These are phyloP conservation scores for Xyrichtys novacula DNA, from an alignment of 2,797 vertebrate species.

Conservation along the genomic window DNA sequence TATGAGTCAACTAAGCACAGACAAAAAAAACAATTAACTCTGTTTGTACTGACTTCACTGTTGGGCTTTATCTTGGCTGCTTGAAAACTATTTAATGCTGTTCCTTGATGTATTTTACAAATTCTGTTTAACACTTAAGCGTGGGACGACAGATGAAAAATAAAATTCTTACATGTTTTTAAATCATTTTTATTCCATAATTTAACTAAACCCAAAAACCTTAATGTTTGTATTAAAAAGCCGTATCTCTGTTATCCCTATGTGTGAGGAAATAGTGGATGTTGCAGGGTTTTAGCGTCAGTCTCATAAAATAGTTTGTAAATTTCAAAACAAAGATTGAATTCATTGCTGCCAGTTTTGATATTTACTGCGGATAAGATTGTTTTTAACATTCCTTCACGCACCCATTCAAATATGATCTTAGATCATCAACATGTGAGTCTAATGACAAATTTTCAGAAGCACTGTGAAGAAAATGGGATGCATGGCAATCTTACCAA, in stretches of 20 bases:
- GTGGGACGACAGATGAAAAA: no score
- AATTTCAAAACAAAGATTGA: no score
- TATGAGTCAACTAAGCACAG: neutral
- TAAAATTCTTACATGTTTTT: no score
- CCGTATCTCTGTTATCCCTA: neutral
- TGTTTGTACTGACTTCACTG: neutral
- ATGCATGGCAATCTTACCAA: neutral
- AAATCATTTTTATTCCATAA: no score
- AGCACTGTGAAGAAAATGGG: neutral
- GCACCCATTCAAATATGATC: constrained; percentile 3
- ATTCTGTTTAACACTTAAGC: no score
- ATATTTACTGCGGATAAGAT: neutral
- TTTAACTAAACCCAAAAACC: neutral
- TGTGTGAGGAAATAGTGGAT: neutral
- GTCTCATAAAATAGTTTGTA: no score
- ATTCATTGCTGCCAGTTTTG: neutral
- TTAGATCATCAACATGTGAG: neutral
- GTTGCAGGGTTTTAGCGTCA: neutral
- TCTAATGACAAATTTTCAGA: neutral
- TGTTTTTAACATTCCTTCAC: neutral
- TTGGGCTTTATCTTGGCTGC: neutral
- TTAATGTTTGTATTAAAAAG: neutral
- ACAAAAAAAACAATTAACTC: neutral
- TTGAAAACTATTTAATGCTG: neutral
- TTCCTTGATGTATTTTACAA: neutral